Base-by-base conservation (phyloP, 2,113 vertebrate genomes). In the Spermophilus dauricus region DNA sequence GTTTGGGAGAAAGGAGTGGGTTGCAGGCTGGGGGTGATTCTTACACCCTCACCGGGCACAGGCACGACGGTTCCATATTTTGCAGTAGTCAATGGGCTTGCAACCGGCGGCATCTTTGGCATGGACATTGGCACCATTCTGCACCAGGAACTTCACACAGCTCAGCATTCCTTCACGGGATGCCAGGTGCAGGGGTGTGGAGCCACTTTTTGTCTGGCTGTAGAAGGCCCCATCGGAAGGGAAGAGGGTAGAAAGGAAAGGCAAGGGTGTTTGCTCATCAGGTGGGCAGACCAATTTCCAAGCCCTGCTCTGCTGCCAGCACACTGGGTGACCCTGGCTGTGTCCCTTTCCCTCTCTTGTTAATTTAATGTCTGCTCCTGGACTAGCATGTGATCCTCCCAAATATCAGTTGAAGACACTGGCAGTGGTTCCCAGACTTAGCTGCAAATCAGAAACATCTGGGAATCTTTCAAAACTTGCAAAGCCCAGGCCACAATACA, bases 151-250 rank as follows among this genome's bases (percentile, higher is more conserved):
- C 34, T 94, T 92, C 32, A 98, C 2, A 14, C 98, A 98, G 16
- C 73, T 58, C 18, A 98, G 93, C 45, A 97, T 76, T 22, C 98
- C 98, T 20, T 98, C 91, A 0, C 37, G 42, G 39, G 98, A 96
- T 2, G 98, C 98, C 95, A 98, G 86, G 91, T 98, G 98, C 69
- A 99, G 95, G 1, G 98, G 98, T 0, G 98, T 97, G 18, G 37
- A 72, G 20, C 98, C 97, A 0, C 56, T 76, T 42, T 32, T 10
- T 0, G 95, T 98, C 94, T 76, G 90, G 22, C 98, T 98, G 76
- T 67, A 34, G 73, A 82, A 53, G 75, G 20, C 30, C 81, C 72
- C 73, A 0, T 48, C 87, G 3, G 1, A 1, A 13, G 76, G 69
- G 8, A 58, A 73, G 28, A 91, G 78, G 4, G 30, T 24, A n/a